Evolutionary conservation across 2,797 vertebrate genomes (phyloP).

Genomic region (Notamacropus eugenii): DNA sequence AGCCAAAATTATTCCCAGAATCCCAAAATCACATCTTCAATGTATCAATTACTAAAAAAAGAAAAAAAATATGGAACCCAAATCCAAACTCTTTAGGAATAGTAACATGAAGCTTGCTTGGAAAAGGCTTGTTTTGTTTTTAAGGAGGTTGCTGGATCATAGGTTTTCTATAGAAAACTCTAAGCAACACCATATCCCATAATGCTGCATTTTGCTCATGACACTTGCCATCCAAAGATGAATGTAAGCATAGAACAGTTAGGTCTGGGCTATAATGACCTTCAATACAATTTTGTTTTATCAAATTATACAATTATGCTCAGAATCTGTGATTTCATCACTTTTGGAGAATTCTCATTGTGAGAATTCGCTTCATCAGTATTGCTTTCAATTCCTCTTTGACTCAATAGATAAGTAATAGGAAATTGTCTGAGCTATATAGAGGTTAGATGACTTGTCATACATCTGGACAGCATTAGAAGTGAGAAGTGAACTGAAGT

Average conservation of each 20-base stretch:
- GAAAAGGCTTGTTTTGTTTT: constrained; percentile 37
- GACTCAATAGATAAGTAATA: neutral
- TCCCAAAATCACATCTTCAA: constrained; percentile 58
- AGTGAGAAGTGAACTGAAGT: neutral
- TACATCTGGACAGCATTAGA: neutral
- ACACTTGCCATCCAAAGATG: constrained; percentile 39
- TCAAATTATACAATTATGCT: neutral
- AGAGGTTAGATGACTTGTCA: neutral
- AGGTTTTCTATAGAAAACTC: constrained; percentile 48
- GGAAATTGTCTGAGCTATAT: neutral
- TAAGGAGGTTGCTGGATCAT: neutral
- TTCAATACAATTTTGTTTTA: constrained; percentile 39
- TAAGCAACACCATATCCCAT: neutral
- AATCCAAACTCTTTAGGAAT: neutral
- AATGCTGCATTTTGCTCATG: constrained; percentile 46
- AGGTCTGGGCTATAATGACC: neutral
- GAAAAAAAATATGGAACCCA: neutral
- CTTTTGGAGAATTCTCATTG: neutral
- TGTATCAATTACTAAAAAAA: constrained; percentile 43
- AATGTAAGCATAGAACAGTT: constrained; percentile 8
- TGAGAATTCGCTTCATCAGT: neutral
- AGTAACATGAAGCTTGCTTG: constrained; percentile 60
- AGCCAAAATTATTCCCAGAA: constrained; percentile 57
- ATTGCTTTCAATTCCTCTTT: neutral
- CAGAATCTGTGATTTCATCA: neutral